Base-by-base conservation (phyloP, 2,113 vertebrate genomes). In the Hippotragus niger region DNA sequence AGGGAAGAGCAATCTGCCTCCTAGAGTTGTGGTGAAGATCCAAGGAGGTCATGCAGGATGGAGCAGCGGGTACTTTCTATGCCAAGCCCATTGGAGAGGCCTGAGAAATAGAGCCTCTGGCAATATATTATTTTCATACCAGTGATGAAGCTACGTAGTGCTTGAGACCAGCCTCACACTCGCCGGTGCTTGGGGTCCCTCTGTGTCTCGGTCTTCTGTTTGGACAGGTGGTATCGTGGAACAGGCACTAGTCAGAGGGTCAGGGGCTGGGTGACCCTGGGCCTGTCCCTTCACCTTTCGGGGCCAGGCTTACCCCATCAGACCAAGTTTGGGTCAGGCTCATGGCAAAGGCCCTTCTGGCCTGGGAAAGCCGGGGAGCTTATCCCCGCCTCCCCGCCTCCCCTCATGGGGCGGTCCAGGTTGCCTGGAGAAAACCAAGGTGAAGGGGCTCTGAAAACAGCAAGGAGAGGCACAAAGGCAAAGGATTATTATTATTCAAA, bases 401-500 rank as follows among this genome's bases (percentile, higher is more conserved):
- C 43, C 40, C 36, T 83, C 25, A 0, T 3, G 17, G 80, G 62
- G 78, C 4, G 0, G 21, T n/a, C 52, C 50, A 17, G 89, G 88
- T 27, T 33, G 71, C 36, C 91, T 11, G 14, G 67, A 86, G 92
- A 76, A 78, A 53, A 85, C 8, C 27, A 91, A 82, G 84, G 86
- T 55, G 31, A 45, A 78, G 62, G 82, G 62, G 43, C 53, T 84
- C 82, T 23, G 52, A 52, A 57, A 91, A 88, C 55, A 80, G 80
- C 91, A 91, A 83, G 93, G 57, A 81, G 57, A 95, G 53, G 58
- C 89, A 86, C 60, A 33, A 58, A 86, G 76, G 33, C 27, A 21
- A 64, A 80, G 45, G 93, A 62, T 92, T 87, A 95, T 87, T 94
- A 80, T 92, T 96, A 94, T 94, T 97, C 93, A 98, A 60, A 96